Conservation (phyloP, 2,888 invertebrate genomes). For the Apamea epomidion region DNA sequence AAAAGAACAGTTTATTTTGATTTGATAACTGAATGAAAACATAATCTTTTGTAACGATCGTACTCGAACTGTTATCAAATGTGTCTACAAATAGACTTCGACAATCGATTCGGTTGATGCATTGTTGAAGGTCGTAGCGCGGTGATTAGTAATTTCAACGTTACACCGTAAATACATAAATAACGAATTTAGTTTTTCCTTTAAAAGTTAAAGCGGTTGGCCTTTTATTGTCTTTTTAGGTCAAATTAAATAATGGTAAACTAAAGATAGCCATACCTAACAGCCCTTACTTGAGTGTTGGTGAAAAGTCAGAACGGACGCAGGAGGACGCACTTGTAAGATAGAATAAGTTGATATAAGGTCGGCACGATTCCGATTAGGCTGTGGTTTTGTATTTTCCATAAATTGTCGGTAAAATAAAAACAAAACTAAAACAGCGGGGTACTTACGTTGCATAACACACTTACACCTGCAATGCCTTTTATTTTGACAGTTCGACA, state of each 20-base stretch:
- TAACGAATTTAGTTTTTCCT: background rate
- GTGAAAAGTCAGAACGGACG: background rate
- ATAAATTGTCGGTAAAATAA: background rate
- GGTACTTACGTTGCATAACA: background rate
- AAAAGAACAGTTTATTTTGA: constrained; percentile 26
- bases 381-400: background rate
- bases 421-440: background rate
- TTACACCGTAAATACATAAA: background rate
- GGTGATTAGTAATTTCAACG: background rate
- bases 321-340: background rate
- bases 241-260: background rate
- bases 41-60: constrained; percentile 16
- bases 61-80: constrained; percentile 38
- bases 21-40: constrained; percentile 12
- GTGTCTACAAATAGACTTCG: constrained; percentile 4
- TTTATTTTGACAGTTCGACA: background rate
- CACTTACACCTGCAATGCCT: background rate
- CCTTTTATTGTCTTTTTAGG: background rate
- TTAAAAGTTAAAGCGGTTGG: background rate
- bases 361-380: too few species aligned
- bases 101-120: constrained; percentile 26
- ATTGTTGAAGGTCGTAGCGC: background rate
- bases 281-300: background rate
- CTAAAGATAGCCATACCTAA: background rate
- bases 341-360: background rate